phyloP scores from a whole-genome alignment of 2,888 invertebrate species.

The Stenodera caucasica region DNA sequence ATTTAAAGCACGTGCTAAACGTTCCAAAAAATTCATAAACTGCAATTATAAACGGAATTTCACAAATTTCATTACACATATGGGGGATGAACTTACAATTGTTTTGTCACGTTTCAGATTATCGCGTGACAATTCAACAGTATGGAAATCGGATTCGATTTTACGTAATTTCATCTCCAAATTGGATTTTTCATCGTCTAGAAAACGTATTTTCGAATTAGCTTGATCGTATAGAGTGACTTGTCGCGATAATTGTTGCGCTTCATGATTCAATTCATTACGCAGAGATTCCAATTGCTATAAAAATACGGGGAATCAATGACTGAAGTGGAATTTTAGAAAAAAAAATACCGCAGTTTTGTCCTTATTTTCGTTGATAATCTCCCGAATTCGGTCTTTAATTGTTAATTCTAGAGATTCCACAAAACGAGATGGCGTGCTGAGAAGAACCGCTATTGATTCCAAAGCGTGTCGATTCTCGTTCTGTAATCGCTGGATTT shows the following conservation, averaged over 20 bases:
- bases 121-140: constrained; percentile 72
- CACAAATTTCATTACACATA: too few species aligned
- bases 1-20: constrained; percentile 78
- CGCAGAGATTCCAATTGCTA: constrained; percentile 77
- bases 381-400: constrained; percentile 77
- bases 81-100: constrained; percentile 60
- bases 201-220: constrained; percentile 63
- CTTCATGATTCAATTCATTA: constrained; percentile 73
- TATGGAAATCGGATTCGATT: constrained; percentile 75
- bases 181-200: constrained; percentile 77
- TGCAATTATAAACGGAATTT: constrained; percentile 57
- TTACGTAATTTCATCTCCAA: constrained; percentile 77
- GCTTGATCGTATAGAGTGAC: constrained; percentile 69
- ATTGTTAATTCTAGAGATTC: constrained; percentile 78
- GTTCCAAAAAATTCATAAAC: constrained; percentile 82
- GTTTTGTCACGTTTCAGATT: constrained; percentile 75
- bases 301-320: neutral
- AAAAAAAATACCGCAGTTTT: constrained; percentile 65
- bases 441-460: constrained; percentile 70
- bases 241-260: constrained; percentile 71
- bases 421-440: constrained; percentile 71
- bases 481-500: constrained; percentile 65
- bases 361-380: constrained; percentile 76
- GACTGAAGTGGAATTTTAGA: too few species aligned
- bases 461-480: constrained; percentile 72